phyloP scores from a whole-genome alignment of 2,888 invertebrate genomes.

The Catocala sponsa region DNA sequence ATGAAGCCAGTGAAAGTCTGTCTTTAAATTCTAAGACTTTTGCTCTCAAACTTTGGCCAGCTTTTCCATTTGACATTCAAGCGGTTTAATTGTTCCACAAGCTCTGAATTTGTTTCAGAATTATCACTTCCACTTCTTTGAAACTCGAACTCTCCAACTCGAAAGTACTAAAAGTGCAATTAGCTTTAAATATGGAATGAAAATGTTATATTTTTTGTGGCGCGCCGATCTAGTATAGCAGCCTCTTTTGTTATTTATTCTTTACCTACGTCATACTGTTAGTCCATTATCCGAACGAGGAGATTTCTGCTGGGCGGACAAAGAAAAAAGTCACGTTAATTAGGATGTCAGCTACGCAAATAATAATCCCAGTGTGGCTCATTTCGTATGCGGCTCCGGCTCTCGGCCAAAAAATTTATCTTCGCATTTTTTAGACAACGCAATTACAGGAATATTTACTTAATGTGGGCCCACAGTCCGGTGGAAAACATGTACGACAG shows the following conservation, averaged over 20 bases:
- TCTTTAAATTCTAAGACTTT: conserved; percentile 66
- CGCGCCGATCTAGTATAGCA: conserved; percentile 15
- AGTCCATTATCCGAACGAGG: conserved; percentile 66
- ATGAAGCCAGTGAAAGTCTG: conserved; percentile 60
- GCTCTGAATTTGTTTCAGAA: conserved; percentile 63
- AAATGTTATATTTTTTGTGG: conserved; percentile 32
- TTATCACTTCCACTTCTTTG: conserved; percentile 66
- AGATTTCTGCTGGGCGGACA: conserved; percentile 67
- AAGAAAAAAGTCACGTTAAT: conserved; percentile 82
- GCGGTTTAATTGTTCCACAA: conserved; percentile 77
- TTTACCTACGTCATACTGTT: conserved; percentile 46
- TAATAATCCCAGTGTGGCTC: conserved; percentile 80
- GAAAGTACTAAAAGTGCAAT: conserved; percentile 53
- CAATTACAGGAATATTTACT: conserved; percentile 84
- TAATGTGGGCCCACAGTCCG: conserved; percentile 65
- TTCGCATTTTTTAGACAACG: conserved; percentile 78
- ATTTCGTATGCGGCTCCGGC: conserved; percentile 79
- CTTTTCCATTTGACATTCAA: conserved; percentile 75
- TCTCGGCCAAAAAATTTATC: conserved; percentile 76
- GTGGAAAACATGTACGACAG: conserved; percentile 65
- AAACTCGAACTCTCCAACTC: conserved; percentile 56
- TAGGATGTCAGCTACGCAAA: conserved; percentile 83
- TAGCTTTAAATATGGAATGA: conserved; percentile 58
- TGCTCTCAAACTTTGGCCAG: conserved; percentile 72
- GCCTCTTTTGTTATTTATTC: conserved; percentile 57